Evolutionary conservation across 2,113 vertebrate genomes (phyloP), one percentile per base, ranked within the genome.

Genomic region (Talpa occidentalis): DNA sequence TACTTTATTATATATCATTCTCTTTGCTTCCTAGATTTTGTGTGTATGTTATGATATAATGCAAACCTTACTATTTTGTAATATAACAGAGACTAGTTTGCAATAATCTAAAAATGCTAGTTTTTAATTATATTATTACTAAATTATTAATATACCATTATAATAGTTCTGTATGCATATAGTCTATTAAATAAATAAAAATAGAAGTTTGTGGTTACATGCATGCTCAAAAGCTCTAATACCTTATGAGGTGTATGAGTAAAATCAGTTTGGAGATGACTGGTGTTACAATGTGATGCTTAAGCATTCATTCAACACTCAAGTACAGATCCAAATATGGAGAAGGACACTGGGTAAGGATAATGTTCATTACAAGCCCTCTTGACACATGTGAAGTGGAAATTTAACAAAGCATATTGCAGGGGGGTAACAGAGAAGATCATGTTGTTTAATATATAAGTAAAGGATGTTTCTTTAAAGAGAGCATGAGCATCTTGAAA

Each of bases 21-120:
- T 74, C 28, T 88, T 89, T 84, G 17, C 83, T 94, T 90, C 21
- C 52, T 64, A 21, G 62, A 86, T n/a, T 78, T 82, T 92, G 9
- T 69, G 10, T 78, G 47, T 49, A 66, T 67, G 17, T 7, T 66
- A 70, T 3, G 47, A 52, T 76, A 84, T 56, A 80, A 67, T 15
- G 32, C 49, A 81, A 90, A 76, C 2, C 32, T 35, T 30, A 47
- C 1, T 77, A 56, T 35, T 93, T 80, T 60, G 83, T 44, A 73
- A 67, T 73, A 47, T 78, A 44, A 15, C 85, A 59, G 32, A 42
- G 59, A 78, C 3, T 86, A 37, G 7, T 44, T 93, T 82, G 22
- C 1, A 54, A 4, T 70, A 35, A 11, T 47, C 2, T 86, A 3
- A 76, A 67, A 79, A 90, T 24, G 32, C 26, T 69, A 19, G 6